A percentile compares a stretch with the other conserved stretches of the same genome.
These are phyloP conservation scores for Melospiza georgiana DNA, from an alignment of 2,113 vertebrate genomes.

Conservation along the genomic window DNA sequence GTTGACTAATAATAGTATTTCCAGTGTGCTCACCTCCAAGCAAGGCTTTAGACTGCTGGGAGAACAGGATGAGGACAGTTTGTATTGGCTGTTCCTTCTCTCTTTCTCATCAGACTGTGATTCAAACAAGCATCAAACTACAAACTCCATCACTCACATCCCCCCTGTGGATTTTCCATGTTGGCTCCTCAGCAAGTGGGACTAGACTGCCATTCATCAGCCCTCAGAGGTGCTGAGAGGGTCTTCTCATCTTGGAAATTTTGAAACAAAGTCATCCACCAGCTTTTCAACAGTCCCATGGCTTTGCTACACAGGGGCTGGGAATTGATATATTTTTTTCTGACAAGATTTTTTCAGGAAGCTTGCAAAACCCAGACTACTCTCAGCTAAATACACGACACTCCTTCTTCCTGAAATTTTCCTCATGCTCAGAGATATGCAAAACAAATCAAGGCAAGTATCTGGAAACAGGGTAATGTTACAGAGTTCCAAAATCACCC, in stretches of 20 bases:
- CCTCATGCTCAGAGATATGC: background rate
- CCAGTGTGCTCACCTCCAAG: constrained; percentile 65
- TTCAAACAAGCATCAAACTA: constrained; percentile 34
- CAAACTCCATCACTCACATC: constrained; percentile 32
- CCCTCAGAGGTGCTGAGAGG: constrained; percentile 18
- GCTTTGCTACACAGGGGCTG: background rate
- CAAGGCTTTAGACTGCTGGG: constrained; percentile 42
- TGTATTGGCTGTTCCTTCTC: constrained; percentile 69
- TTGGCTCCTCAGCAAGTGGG: constrained; percentile 55
- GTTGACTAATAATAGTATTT: constrained; percentile 71
- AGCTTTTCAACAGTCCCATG: constrained; percentile 8
- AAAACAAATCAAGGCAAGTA: background rate
- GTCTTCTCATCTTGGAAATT: constrained; percentile 66
- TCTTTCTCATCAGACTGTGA: constrained; percentile 64
- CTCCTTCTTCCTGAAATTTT: background rate
- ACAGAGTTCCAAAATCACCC: background rate
- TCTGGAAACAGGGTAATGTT: background rate
- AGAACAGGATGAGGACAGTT: constrained; percentile 60
- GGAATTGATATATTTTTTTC: constrained; percentile 2
- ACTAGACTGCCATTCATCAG: constrained; percentile 55
- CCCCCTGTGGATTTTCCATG: constrained; percentile 71
- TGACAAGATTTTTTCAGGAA: constrained; percentile 19
- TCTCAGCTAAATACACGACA: background rate
- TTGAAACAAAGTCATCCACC: constrained; percentile 30
- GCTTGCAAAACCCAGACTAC: background rate